Base-by-base conservation (phyloP, 2,113 vertebrate species). In the Choloepus hoffmanni region DNA sequence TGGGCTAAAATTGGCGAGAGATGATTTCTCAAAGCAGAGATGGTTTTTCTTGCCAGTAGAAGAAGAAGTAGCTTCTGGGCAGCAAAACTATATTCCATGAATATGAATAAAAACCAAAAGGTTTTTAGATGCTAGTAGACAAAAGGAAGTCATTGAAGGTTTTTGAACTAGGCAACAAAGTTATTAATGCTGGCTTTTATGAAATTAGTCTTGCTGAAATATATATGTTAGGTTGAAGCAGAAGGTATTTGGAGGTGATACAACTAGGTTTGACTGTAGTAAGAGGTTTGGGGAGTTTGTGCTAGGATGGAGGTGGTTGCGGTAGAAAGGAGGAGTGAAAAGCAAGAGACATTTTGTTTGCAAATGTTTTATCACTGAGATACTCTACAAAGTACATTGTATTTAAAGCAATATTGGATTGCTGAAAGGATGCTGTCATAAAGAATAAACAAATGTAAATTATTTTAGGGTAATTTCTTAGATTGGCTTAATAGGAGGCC, bases 401-500 rank as follows among this genome's bases (percentile, higher is more conserved):
- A 90, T 85, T 90, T 81, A 89, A 95, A 78, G 10, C 30, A 90
- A 53, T 89, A 77, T 63, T 89, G 36, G 62, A 55, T 73, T 13
- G 2, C 63, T 85, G 50, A 85, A 97, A 74, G 53, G 92, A 94
- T n/a, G 58, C 5, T 53, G 33, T 43, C 83, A 68, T 78, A 90
- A 91, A 87, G 84, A 89, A 24, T 88, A 65, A 95, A 74, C 3
- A 95, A 90, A 78, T 74, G 43, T 40, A 79, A 82, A 84, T 92
- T 92, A 50, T 48, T 89, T 85, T 88, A 58, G 14, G 45, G 24
- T 53, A 74, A 76, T 84, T 94, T 97, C 45, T 73, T 92, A 79
- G 95, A 82, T 63, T 68, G 18, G 24, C 12, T 92, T 76, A 55
- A 62, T 36, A 67, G 23, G 33, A 60, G 24, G 26, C 45, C 45